These are phyloP conservation scores for Myodes glareolus DNA, from an alignment of 2,113 vertebrate species.

Conservation along the genomic window DNA sequence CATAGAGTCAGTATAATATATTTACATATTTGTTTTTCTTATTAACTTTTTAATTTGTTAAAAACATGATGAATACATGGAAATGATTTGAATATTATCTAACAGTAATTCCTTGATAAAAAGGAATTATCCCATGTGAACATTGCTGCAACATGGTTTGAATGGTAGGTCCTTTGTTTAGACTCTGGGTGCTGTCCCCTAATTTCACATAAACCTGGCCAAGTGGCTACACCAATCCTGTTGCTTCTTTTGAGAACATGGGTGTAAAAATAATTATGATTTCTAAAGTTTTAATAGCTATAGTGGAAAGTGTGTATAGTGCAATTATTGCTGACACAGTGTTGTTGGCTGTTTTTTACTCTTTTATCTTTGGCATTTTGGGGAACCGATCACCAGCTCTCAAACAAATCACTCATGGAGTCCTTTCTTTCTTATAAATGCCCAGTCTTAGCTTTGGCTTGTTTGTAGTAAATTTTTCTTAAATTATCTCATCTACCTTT, in stretches of 20 bases:
- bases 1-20: not conserved
- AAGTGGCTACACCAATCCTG: not conserved
- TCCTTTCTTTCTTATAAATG: no score
- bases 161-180: not conserved
- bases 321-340: rapidly evolving
- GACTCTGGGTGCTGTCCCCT: not conserved
- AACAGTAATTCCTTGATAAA: not conserved
- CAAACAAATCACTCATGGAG: no score
- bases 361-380: no score
- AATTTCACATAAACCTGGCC: not conserved
- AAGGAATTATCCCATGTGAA: not conserved
- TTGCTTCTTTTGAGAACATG: not conserved
- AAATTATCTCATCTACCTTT: no score
- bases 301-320: not conserved
- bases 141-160: not conserved
- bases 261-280: not conserved
- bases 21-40: not conserved
- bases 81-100: not conserved
- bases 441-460: no score
- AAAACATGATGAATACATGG: not conserved
- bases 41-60: not conserved
- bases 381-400: no score
- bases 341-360: no score
- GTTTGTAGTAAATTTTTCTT: no score
- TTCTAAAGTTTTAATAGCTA: not conserved